Evolutionary conservation across 1,140 invertebrate genomes (phyloP).

Genomic region (Neodiprion virginianus): DNA sequence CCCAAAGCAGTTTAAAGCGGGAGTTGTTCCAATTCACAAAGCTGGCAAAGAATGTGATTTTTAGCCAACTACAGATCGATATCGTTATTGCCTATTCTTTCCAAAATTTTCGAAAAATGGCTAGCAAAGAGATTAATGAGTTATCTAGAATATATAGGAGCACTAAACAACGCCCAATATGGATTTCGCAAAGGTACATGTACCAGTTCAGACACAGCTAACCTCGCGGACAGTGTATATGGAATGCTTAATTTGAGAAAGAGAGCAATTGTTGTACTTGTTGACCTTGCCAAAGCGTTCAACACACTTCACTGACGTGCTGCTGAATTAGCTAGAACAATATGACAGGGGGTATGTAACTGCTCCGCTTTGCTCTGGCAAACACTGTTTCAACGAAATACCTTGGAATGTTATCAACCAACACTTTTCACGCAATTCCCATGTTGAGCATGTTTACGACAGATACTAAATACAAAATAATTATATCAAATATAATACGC

Average conservation of each 20-base stretch:
- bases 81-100: too few species aligned
- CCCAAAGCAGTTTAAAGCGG: too few species aligned
- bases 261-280: constrained; percentile 12
- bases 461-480: not conserved
- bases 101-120: too few species aligned
- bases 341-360: not conserved
- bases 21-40: too few species aligned
- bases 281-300: constrained; percentile 36
- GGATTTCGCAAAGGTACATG: too few species aligned
- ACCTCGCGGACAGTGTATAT: too few species aligned
- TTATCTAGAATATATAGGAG: too few species aligned
- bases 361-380: not conserved
- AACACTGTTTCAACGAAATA: constrained; percentile 5
- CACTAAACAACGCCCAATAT: too few species aligned
- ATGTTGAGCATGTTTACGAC: constrained; percentile 3
- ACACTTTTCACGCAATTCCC: constrained; percentile 13
- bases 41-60: too few species aligned
- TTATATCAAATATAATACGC: not conserved
- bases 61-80: too few species aligned
- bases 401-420: constrained; percentile 15
- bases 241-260: not conserved
- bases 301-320: constrained; percentile 38
- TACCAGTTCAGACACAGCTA: too few species aligned
- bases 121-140: too few species aligned
- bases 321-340: constrained; percentile 36